These are phyloP conservation scores for Lynx canadensis DNA, from an alignment of 2,113 vertebrate species.

Conservation along the genomic window DNA sequence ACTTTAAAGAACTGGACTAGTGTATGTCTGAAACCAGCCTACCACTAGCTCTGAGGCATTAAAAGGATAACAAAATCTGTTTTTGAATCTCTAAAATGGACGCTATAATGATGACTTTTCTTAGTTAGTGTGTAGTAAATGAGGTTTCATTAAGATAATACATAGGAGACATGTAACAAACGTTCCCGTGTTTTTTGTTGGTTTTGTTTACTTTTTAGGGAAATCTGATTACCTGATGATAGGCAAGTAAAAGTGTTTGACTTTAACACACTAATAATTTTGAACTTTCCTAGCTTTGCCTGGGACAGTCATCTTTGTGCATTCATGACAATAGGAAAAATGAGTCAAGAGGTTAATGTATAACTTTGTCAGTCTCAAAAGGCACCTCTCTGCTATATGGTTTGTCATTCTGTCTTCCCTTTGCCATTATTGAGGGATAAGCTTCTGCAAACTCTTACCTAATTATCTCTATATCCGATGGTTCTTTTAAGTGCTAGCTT, in stretches of 20 bases:
- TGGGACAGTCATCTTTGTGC: background rate
- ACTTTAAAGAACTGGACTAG: background rate
- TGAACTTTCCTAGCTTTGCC: conserved; percentile 39
- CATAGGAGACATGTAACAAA: background rate
- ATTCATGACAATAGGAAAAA: background rate
- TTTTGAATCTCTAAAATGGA: conserved; percentile 26
- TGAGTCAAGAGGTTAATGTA: background rate
- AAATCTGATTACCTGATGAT: background rate
- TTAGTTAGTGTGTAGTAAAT: background rate
- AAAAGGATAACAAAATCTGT: background rate
- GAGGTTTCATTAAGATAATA: background rate
- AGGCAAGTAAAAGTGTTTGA: background rate
- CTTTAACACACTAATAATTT: conserved; percentile 12
- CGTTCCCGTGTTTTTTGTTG: background rate
- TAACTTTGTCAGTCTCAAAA: conserved; percentile 28
- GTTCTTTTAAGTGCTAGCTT: background rate
- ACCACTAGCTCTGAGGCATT: background rate
- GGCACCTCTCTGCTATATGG: background rate
- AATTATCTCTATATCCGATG: background rate
- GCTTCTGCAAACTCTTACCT: background rate
- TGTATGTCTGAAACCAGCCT: conserved; percentile 17
- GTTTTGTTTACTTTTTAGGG: background rate
- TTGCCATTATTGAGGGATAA: conserved; percentile 20
- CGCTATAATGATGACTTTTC: background rate
- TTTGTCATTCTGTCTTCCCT: background rate